A percentile compares a stretch with the other conserved stretches of the same genome.
Evolutionary conservation across 2,888 invertebrate species (phyloP).

Genomic region (Scaptomyza flava): DNA sequence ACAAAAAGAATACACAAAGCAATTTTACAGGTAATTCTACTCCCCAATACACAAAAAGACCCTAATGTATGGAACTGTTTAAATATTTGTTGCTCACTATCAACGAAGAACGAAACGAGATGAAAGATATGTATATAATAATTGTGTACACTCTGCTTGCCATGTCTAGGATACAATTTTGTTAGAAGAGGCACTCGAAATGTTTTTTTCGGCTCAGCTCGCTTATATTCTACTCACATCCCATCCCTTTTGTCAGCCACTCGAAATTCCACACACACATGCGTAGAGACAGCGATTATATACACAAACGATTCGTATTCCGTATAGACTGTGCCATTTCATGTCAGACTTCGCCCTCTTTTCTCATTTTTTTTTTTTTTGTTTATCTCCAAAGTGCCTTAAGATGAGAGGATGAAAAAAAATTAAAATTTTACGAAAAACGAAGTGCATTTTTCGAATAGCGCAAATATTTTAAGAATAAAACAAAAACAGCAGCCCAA

Average conservation of each 20-base stretch:
- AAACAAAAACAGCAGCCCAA: slow-evolving; percentile 41
- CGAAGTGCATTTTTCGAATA: slow-evolving; percentile 58
- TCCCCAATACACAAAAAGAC: not conserved
- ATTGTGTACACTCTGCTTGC: not conserved
- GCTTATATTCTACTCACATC: slow-evolving; percentile 2
- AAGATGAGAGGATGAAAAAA: slow-evolving; percentile 45
- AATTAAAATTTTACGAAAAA: slow-evolving; percentile 56
- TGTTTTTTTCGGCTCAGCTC: slow-evolving; percentile 21
- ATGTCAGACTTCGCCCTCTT: slow-evolving; percentile 28
- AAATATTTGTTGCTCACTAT: slow-evolving; percentile 15
- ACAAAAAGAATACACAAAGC: slow-evolving; percentile 5
- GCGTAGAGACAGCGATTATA: slow-evolving; percentile 12
- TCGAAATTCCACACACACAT: slow-evolving; percentile 56
- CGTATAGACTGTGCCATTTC: slow-evolving; percentile 56
- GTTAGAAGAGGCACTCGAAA: slow-evolving; percentile 41
- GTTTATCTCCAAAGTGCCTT: slow-evolving; percentile 35
- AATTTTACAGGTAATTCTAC: slow-evolving; percentile 19
- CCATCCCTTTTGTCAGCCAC: slow-evolving; percentile 48
- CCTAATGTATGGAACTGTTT: slow-evolving; percentile 7
- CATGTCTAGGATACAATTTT: slow-evolving; percentile 32
- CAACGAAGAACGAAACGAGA: not conserved
- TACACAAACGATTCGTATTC: slow-evolving; percentile 14
- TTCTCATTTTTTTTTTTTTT: slow-evolving; percentile 21
- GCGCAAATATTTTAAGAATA: slow-evolving; percentile 67
- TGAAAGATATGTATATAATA: not conserved